phyloP scores from a whole-genome alignment of 2,113 vertebrate genomes.

The Bettongia penicillata region DNA sequence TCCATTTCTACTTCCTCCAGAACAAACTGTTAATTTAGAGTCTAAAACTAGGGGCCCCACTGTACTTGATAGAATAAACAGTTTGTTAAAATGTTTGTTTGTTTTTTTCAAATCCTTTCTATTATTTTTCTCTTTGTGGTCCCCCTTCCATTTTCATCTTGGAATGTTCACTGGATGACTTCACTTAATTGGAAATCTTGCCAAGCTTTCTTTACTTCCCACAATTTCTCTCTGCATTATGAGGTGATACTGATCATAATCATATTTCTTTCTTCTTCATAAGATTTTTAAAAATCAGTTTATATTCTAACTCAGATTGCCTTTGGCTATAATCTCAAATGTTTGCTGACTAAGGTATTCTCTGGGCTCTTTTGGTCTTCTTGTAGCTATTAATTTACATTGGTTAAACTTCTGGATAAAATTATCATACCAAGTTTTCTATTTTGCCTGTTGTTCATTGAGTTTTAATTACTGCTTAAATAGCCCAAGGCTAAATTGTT shows the following conservation, averaged over 20 bases:
- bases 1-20: constrained; percentile 6
- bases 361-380: not conserved
- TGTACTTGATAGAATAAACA: not conserved
- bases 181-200: not conserved
- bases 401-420: not conserved
- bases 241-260: not conserved
- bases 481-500: not conserved
- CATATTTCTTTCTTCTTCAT: not conserved
- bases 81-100: not conserved
- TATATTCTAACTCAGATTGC: not conserved
- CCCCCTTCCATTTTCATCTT: not conserved
- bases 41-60: not conserved
- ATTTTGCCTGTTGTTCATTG: not conserved
- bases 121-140: not conserved
- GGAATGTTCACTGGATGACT: not conserved
- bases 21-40: not conserved
- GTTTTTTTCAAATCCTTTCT: not conserved
- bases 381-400: not conserved
- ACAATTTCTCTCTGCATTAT: not conserved
- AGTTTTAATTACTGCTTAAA: not conserved
- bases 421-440: not conserved
- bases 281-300: not conserved
- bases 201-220: not conserved
- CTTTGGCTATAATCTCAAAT: not conserved
- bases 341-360: not conserved